Conservation (phyloP, 2,113 vertebrate species). For the Vimba vimba region DNA sequence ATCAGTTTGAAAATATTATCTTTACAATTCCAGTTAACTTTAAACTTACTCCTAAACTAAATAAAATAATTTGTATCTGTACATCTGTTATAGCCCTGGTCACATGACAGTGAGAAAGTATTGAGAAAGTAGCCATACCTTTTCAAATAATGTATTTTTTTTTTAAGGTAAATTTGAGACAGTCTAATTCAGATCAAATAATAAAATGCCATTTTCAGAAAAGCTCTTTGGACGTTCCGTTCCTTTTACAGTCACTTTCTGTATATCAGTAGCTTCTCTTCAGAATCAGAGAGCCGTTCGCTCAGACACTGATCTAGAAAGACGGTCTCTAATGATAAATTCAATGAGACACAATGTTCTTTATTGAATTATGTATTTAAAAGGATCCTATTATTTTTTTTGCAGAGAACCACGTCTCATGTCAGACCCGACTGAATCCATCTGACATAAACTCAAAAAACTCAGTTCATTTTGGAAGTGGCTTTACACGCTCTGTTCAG, state of each 20-base stretch:
- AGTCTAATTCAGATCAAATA: neutral
- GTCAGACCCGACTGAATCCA: neutral
- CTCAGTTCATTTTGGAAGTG: too few relatives aligned
- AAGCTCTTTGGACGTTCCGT: neutral
- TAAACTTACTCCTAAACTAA: neutral
- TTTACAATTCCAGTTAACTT: neutral
- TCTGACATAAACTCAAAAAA: neutral
- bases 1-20: neutral
- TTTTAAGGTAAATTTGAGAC: neutral
- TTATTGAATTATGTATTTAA: neutral
- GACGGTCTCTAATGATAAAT: neutral
- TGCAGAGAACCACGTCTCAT: neutral
- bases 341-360: neutral
- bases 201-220: neutral
- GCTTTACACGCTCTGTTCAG: too few relatives aligned
- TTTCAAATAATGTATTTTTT: neutral
- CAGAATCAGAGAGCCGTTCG: neutral
- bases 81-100: neutral
- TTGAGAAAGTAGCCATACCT: neutral
- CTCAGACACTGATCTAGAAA: neutral
- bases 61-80: neutral
- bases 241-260: constrained; percentile 4
- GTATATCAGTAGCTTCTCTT: neutral
- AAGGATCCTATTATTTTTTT: neutral
- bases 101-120: neutral